phyloP scores from a whole-genome alignment of 2,113 vertebrate genomes.

The Cinclus cinclus region DNA sequence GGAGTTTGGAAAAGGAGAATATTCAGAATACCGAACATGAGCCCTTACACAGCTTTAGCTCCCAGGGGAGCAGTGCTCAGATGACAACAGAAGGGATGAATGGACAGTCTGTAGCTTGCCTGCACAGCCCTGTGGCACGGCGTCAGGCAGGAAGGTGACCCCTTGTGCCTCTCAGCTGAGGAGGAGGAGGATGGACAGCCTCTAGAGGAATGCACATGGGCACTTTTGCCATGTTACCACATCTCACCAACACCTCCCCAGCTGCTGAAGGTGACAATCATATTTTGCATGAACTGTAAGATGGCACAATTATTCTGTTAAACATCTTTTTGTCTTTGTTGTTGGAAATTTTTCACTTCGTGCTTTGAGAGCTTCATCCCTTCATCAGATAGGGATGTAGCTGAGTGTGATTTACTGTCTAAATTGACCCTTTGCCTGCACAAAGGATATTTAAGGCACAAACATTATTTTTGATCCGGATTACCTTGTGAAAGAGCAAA shows the following conservation, averaged over 20 bases:
- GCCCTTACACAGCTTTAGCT: neutral
- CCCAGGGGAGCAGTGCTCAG: neutral
- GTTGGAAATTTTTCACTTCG: neutral
- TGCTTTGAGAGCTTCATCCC: neutral
- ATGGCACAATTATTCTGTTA: neutral
- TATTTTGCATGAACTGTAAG: neutral
- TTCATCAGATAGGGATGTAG: neutral
- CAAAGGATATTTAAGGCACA: neutral
- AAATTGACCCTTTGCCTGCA: neutral
- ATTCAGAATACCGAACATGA: neutral
- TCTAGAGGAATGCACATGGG: neutral
- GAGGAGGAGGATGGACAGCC: neutral
- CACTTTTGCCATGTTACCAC: neutral
- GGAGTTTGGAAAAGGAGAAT: neutral
- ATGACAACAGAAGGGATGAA: neutral
- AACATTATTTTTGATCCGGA: neutral
- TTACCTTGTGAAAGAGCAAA: neutral
- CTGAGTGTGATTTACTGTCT: neutral
- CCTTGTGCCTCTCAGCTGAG: neutral
- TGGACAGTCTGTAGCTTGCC: neutral
- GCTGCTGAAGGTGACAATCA: neutral
- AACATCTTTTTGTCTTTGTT: neutral
- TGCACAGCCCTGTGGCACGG: neutral
- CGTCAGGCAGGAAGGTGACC: neutral
- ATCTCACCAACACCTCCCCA: neutral